Evolutionary conservation across 2,797 vertebrate genomes (phyloP).

Genomic region (Artibeus lituratus): DNA sequence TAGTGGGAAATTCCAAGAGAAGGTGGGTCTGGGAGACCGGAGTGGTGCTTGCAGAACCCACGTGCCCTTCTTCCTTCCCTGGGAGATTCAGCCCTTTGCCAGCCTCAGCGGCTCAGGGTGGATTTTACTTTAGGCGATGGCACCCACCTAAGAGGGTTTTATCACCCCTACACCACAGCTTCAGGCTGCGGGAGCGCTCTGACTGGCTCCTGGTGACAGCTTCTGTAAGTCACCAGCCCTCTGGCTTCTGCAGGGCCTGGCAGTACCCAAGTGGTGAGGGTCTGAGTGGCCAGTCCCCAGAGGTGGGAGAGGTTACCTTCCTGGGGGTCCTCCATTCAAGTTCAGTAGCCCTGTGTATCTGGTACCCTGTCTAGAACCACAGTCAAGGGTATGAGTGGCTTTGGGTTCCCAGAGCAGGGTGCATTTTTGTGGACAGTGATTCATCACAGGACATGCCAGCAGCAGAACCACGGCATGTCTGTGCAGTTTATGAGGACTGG

Average conservation of each 20-base stretch:
- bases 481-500: conserved; percentile 37
- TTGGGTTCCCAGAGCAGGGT: conserved; percentile 63
- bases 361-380: conserved; percentile 55
- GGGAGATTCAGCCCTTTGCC: background rate
- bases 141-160: background rate
- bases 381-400: conserved; percentile 45
- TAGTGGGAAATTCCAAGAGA: background rate
- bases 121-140: background rate
- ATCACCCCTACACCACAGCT: background rate
- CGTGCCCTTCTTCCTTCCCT: background rate
- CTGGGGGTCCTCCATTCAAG: background rate
- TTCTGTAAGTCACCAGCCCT: background rate
- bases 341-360: background rate
- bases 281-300: background rate
- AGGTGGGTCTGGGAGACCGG: background rate
- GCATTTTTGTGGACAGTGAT: conserved; percentile 73
- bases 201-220: background rate
- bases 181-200: background rate
- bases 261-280: background rate
- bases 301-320: background rate
- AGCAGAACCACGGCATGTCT: conserved; percentile 50
- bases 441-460: conserved; percentile 50
- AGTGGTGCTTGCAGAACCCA: background rate
- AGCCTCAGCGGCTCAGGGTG: background rate
- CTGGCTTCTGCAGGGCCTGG: background rate